These are phyloP conservation scores for Apodemus sylvaticus DNA, from an alignment of 2,113 vertebrate species.

Conservation along the genomic window DNA sequence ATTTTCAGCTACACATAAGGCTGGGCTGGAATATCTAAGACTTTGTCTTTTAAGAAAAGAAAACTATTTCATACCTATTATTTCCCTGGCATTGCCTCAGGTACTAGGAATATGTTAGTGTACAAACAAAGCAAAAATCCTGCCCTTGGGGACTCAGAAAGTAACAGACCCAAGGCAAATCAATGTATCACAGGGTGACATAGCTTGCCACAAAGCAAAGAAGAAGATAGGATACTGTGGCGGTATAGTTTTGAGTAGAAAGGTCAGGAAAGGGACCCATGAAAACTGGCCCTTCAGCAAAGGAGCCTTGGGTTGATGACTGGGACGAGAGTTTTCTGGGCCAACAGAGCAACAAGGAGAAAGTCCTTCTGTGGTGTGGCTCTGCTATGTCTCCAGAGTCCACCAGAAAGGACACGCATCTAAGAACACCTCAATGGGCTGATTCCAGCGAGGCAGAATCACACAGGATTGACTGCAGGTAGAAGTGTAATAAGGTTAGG, in stretches of 20 bases:
- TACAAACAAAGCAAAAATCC: not conserved
- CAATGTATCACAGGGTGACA: not conserved
- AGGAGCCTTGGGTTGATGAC: not conserved
- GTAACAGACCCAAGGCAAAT: not conserved
- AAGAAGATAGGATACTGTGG: not conserved
- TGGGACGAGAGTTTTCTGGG: not conserved
- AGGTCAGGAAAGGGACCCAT: not conserved
- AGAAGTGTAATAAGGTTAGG: not conserved
- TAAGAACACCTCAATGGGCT: not conserved
- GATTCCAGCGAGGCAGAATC: not conserved
- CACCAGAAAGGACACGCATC: not conserved
- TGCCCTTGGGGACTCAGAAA: not conserved
- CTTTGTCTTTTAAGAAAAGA: not conserved
- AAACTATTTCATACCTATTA: not conserved
- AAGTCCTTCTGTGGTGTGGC: not conserved
- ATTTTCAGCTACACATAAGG: not conserved
- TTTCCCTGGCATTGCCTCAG: not conserved
- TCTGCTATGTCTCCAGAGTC: not conserved
- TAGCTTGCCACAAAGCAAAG: not conserved
- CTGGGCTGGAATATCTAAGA: not conserved
- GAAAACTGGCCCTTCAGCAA: not conserved
- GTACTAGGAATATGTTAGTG: not conserved
- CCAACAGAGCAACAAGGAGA: not conserved
- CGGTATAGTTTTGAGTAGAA: not conserved
- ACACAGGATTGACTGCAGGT: not conserved